Conservation (phyloP, 2,113 vertebrate genomes). For the Lipophrys pholis region DNA sequence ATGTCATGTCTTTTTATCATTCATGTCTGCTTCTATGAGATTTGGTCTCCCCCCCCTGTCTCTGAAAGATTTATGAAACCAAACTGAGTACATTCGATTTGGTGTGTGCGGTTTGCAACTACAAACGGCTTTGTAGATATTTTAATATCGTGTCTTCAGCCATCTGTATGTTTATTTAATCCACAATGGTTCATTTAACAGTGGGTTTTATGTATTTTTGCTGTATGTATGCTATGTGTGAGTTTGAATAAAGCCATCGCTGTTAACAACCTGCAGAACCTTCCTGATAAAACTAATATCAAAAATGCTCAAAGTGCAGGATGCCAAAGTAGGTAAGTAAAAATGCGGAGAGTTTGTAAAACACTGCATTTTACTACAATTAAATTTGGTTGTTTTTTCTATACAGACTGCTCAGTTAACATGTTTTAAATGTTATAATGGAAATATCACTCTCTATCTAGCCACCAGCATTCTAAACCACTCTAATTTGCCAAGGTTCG, state of each 20-base stretch:
- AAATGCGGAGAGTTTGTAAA: background rate
- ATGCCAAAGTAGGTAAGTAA: background rate
- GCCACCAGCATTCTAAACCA: too few species aligned
- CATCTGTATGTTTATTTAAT: constrained; percentile 27
- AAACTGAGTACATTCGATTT: constrained; percentile 12
- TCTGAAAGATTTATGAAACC: constrained; percentile 44
- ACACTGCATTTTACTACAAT: background rate
- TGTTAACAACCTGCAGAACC: background rate
- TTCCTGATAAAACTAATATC: background rate
- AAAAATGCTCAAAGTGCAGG: background rate
- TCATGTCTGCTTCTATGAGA: constrained; percentile 21
- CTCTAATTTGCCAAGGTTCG: too few species aligned
- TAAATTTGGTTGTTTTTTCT: background rate
- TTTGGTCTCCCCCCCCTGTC: constrained; percentile 13
- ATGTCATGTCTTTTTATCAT: constrained; percentile 35
- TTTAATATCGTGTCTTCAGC: background rate
- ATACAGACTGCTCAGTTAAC: background rate
- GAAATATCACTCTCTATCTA: too few species aligned
- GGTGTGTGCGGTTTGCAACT: constrained; percentile 23
- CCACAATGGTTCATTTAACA: background rate
- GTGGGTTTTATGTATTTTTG: constrained; percentile 19
- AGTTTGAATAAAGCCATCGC: constrained; percentile 47
- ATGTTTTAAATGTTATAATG: background rate
- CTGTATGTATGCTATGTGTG: constrained; percentile 19
- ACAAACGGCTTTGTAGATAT: background rate